These are phyloP conservation scores for Polyploca ridens DNA, from an alignment of 2,888 invertebrate genomes.

Conservation along the genomic window DNA sequence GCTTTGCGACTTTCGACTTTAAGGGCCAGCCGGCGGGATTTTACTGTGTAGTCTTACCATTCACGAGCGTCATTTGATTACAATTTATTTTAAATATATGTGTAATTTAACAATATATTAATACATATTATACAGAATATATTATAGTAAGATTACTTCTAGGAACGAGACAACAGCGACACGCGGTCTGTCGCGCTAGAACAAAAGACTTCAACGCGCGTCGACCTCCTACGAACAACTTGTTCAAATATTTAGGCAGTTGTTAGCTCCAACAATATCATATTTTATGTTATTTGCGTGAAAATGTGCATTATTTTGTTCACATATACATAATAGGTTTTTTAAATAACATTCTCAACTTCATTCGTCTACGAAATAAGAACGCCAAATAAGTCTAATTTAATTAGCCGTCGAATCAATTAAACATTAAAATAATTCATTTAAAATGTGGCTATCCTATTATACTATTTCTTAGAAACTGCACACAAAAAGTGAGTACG, in stretches of 20 bases:
- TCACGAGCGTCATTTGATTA: too few species aligned
- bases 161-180: neutral
- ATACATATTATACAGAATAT: neutral
- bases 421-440: neutral
- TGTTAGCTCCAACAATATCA: neutral
- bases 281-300: too few species aligned
- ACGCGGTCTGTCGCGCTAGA: conserved; percentile 16
- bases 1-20: too few species aligned
- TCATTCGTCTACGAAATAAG: neutral
- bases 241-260: neutral
- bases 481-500: neutral
- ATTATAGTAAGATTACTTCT: neutral
- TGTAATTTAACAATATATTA: neutral
- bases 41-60: too few species aligned
- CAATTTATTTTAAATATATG: too few species aligned
- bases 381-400: neutral
- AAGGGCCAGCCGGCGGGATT: too few species aligned
- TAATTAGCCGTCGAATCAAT: too few species aligned
- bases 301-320: too few species aligned
- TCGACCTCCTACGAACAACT: neutral
- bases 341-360: too few species aligned
- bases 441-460: neutral
- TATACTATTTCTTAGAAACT: neutral
- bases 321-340: too few species aligned
- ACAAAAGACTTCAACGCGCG: conserved; percentile 63